Evolutionary conservation across 37 sponge, comb jelly and placozoan species (phyloP).

Genomic region (Petrosia ficiformis): DNA sequence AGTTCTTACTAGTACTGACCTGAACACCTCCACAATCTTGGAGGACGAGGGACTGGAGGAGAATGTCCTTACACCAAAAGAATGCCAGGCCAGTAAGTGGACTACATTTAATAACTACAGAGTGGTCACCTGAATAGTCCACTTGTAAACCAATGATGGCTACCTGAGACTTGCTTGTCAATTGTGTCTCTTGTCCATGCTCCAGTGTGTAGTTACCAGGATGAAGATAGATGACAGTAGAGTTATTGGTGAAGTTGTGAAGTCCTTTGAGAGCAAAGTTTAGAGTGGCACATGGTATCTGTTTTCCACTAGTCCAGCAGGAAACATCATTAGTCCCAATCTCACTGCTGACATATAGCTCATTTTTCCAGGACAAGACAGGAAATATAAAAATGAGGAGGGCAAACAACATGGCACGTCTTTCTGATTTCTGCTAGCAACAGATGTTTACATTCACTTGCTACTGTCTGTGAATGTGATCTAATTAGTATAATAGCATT

Average conservation of each 20-base stretch:
- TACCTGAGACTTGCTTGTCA: not conserved
- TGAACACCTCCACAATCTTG: constrained; percentile 27
- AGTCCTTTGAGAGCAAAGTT: not conserved
- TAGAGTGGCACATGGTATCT: not conserved
- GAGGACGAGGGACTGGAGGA: constrained; percentile 10
- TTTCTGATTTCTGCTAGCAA: too few species aligned
- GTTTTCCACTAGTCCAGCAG: not conserved
- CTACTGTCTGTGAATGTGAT: too few species aligned
- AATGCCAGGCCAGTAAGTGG: constrained; percentile 29
- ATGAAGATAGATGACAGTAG: not conserved
- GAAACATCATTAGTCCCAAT: not conserved
- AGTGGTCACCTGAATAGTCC: not conserved
- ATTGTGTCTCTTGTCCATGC: not conserved
- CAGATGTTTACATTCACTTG: too few species aligned
- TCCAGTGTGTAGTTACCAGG: not conserved
- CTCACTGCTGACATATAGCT: not conserved
- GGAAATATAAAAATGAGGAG: too few species aligned
- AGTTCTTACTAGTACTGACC: constrained; percentile 11
- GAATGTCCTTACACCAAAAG: constrained; percentile 2
- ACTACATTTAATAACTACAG: not conserved
- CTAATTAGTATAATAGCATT: too few species aligned
- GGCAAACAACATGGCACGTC: too few species aligned
- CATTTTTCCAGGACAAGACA: too few species aligned
- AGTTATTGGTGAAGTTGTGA: not conserved
- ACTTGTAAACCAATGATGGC: not conserved